Evolutionary conservation across 2,888 invertebrate species (phyloP).

Genomic region (Cheilosia grossa): DNA sequence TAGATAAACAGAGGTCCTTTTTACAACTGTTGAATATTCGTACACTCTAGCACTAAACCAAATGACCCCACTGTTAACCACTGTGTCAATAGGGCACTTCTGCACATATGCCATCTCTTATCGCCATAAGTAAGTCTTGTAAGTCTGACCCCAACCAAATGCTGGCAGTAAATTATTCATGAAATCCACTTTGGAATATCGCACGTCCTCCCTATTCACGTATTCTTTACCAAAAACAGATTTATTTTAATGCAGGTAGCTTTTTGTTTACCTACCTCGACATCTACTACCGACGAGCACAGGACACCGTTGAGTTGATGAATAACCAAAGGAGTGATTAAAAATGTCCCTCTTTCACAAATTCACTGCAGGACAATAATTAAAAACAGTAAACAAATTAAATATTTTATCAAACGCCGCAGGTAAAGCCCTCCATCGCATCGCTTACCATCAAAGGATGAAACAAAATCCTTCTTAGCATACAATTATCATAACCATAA

Average conservation of each 20-base stretch:
- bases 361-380: conserved; percentile 63
- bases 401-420: conserved; percentile 63
- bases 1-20: too few relatives aligned
- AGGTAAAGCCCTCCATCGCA: conserved; percentile 47
- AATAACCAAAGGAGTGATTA: conserved; percentile 58
- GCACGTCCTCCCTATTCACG: too few relatives aligned
- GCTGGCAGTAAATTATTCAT: too few relatives aligned
- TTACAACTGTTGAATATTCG: too few relatives aligned
- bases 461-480: conserved; percentile 70
- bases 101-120: too few relatives aligned
- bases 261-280: conserved; percentile 1
- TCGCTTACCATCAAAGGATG: conserved; percentile 50
- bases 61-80: too few relatives aligned
- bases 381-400: conserved; percentile 69
- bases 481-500: conserved; percentile 70
- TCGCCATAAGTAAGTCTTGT: too few relatives aligned
- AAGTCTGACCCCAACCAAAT: too few relatives aligned
- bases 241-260: not conserved
- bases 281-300: not conserved
- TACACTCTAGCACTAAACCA: too few relatives aligned
- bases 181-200: too few relatives aligned
- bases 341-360: conserved; percentile 54
- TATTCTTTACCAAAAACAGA: too few relatives aligned
- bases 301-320: conserved; percentile 33
- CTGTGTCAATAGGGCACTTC: too few relatives aligned